Base-by-base conservation (phyloP, 2,113 vertebrate species). In the Zosterops lateralis region DNA sequence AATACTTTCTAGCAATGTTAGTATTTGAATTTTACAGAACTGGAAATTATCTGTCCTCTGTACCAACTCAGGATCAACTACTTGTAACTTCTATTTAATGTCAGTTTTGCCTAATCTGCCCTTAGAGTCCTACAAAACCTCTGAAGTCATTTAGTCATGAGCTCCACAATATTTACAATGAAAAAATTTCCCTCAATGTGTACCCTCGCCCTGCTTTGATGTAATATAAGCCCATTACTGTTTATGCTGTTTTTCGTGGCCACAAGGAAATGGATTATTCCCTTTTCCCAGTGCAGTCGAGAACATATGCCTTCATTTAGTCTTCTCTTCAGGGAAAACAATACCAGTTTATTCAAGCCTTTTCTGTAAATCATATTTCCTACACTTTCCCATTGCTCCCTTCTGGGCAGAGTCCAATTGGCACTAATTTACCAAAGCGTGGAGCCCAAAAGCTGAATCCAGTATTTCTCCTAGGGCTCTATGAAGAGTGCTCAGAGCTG, bases 291-390 rank as follows among this genome's bases (percentile, higher is more conserved):
- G 20, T 20, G 45, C 68, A 73, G 29, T 0, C 74, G 38, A 81
- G 83, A 84, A 86, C 34, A 83, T 13, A 15, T 14, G 40, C 53
- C 31, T 75, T 89, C 53, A 42, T 82, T 82, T 73, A 54, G 45
- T 67, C 24, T 72, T 68, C 75, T 86, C 94, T 88, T 90, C 58
- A 58, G 64, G 65, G 40, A 87, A 89, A 91, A 81, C 66, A 90
- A 80, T 58, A 56, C 42, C 60, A 83, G 42, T 73, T 92, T 65
- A 80, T 73, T 70, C 54, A 50, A 75, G 64, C 21, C 47, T 86
- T 73, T 26, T 45, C 51, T 83, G 50, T 65, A 92, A 79, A 88
- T 62, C 22, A 4, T 42, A 73, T 90, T 90, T 90, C 40, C 56
- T 64, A 68, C 67, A 36, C 72, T 48, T 65, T 73, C 75, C 71